phyloP scores from a whole-genome alignment of 1,140 invertebrate genomes.

The Potamilus streckersoni region DNA sequence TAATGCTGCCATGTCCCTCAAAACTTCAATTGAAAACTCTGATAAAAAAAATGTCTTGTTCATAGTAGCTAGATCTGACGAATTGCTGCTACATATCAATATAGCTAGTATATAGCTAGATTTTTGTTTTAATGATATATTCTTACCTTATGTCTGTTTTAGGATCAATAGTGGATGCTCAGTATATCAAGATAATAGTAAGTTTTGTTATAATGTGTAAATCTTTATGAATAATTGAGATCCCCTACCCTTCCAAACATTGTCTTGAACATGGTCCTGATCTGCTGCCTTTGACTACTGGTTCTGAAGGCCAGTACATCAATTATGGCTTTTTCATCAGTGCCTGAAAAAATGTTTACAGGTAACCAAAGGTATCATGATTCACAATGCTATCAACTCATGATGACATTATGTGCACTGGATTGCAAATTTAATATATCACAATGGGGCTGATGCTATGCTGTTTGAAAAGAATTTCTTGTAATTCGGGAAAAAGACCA shows the following conservation, averaged over 20 bases:
- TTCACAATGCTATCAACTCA: no score
- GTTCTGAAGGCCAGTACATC: constrained; percentile 87
- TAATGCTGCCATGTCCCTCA: no score
- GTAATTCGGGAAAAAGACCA: no score
- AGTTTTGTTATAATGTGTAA: not conserved
- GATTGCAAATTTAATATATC: no score
- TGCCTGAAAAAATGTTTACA: constrained; percentile 69
- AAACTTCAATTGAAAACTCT: no score
- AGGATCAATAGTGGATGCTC: not conserved
- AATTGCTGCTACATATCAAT: not conserved
- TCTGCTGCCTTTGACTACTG: constrained; percentile 89
- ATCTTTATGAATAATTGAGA: not conserved
- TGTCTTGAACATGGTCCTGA: constrained; percentile 91
- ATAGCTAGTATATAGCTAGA: not conserved
- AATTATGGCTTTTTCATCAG: constrained; percentile 92
- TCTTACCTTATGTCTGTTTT: not conserved
- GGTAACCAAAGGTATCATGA: no score
- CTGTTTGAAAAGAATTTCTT: no score
- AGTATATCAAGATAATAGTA: not conserved
- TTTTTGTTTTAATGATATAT: not conserved
- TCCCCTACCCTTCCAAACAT: constrained; percentile 85
- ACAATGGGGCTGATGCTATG: no score
- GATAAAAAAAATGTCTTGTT: no score
- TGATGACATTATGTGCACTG: no score
- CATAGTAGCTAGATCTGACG: not conserved